A percentile compares a stretch with the other conserved stretches of the same genome.
Evolutionary conservation across 2,888 invertebrate species (phyloP).

Genomic region (Hipparchia semele): DNA sequence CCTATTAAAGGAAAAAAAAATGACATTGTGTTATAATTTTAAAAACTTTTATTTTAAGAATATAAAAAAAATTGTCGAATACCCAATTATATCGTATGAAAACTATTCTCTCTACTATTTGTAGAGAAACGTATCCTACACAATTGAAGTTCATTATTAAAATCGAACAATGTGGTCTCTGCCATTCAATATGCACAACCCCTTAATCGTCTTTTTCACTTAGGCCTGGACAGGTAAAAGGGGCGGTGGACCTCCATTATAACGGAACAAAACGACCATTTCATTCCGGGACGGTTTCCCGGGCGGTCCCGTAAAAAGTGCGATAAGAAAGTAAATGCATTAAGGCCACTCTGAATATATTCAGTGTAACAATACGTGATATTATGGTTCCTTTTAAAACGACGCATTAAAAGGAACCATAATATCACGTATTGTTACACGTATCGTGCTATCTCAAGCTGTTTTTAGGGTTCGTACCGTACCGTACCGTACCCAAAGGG

Average conservation of each 20-base stretch:
- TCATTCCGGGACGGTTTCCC: slow-evolving; percentile 35
- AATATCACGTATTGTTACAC: too few relatives aligned
- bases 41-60: too few relatives aligned
- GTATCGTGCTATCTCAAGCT: neutral
- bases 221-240: slow-evolving; percentile 36
- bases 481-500: too few relatives aligned
- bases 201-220: slow-evolving; percentile 32
- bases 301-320: slow-evolving; percentile 39
- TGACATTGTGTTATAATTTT: too few relatives aligned
- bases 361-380: slow-evolving; percentile 6
- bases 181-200: slow-evolving; percentile 26
- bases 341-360: slow-evolving; percentile 21
- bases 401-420: too few relatives aligned
- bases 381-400: neutral
- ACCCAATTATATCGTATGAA: too few relatives aligned
- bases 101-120: neutral
- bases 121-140: neutral
- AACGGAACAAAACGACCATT: slow-evolving; percentile 35
- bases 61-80: too few relatives aligned
- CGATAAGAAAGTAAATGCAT: slow-evolving; percentile 33
- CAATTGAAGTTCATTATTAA: too few relatives aligned
- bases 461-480: neutral
- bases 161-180: neutral
- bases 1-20: too few relatives aligned
- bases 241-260: slow-evolving; percentile 34